These are phyloP conservation scores for Streblospio benedicti DNA, from an alignment of 1,140 invertebrate genomes.

Conservation along the genomic window DNA sequence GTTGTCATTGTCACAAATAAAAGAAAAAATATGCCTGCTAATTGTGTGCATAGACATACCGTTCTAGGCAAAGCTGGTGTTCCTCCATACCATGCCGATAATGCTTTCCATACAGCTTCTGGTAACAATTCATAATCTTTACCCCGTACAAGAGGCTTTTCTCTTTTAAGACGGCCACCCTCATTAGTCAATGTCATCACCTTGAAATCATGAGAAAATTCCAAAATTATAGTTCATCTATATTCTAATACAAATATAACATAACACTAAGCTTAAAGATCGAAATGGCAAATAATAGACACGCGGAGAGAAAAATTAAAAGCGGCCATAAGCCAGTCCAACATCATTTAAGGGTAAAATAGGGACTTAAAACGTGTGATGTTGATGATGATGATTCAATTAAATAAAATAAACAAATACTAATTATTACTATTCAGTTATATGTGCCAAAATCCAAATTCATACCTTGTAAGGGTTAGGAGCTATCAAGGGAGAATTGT, in stretches of 20 bases:
- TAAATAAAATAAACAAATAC: no score
- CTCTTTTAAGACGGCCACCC: slow-evolving; percentile 67
- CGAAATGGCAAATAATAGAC: no score
- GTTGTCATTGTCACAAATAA: no score
- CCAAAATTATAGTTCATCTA: background rate
- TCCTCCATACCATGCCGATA: slow-evolving; percentile 76
- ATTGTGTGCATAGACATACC: no score
- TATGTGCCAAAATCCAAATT: no score
- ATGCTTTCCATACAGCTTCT: slow-evolving; percentile 72
- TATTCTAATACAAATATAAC: background rate
- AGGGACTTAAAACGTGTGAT: no score
- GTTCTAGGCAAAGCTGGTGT: slow-evolving; percentile 70
- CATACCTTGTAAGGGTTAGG: slow-evolving; percentile 56
- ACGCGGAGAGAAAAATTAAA: no score
- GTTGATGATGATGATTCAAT: background rate
- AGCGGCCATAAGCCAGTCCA: no score
- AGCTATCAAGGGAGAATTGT: slow-evolving; percentile 62
- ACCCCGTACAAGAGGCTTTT: slow-evolving; percentile 58
- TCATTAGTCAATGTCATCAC: slow-evolving; percentile 66
- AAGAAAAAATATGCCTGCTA: no score
- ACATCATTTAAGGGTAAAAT: no score
- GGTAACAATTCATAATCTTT: slow-evolving; percentile 76
- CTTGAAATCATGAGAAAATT: slow-evolving; percentile 21
- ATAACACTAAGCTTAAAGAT: background rate
- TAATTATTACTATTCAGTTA: no score